These are phyloP conservation scores for Eulemur macaco DNA, from an alignment of 2,113 vertebrate species.

Conservation along the genomic window DNA sequence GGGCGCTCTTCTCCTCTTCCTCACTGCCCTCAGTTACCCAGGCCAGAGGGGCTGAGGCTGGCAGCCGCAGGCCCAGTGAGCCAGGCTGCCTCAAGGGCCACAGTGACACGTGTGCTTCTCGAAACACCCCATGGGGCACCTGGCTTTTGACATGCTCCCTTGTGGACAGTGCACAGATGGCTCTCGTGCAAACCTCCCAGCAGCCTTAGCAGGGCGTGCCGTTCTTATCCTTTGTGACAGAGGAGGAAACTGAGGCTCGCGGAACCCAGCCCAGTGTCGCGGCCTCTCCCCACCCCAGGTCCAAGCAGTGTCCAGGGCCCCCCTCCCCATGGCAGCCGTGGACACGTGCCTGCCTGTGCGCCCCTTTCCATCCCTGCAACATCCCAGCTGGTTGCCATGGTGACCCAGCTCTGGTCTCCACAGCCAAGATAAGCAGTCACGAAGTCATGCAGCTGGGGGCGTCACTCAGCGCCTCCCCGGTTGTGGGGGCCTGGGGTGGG, in stretches of 20 bases:
- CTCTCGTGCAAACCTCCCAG: neutral
- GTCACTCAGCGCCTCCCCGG: neutral
- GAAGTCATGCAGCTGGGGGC: neutral
- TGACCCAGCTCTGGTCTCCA: conserved; percentile 33
- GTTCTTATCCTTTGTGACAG: neutral
- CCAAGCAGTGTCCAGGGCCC: rapidly evolving
- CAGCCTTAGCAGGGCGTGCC: neutral
- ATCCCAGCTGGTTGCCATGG: conserved; percentile 60
- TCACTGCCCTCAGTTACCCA: rapidly evolving
- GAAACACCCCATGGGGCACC: rapidly evolving
- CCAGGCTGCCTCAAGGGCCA: neutral
- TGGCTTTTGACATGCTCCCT: neutral
- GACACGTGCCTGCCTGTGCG: neutral
- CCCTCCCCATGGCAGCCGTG: neutral
- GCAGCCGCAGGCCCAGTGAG: neutral
- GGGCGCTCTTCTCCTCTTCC: neutral
- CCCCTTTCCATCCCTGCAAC: neutral
- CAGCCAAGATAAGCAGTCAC: conserved; percentile 49
- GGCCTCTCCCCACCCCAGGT: neutral
- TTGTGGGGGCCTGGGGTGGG: no score
- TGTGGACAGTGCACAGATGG: neutral
- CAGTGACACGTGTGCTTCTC: rapidly evolving
- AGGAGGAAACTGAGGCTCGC: neutral
- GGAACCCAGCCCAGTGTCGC: neutral
- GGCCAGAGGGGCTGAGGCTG: neutral